Evolutionary conservation across 2,888 invertebrate species (phyloP).

Genomic region (Yponomeuta evonymella): DNA sequence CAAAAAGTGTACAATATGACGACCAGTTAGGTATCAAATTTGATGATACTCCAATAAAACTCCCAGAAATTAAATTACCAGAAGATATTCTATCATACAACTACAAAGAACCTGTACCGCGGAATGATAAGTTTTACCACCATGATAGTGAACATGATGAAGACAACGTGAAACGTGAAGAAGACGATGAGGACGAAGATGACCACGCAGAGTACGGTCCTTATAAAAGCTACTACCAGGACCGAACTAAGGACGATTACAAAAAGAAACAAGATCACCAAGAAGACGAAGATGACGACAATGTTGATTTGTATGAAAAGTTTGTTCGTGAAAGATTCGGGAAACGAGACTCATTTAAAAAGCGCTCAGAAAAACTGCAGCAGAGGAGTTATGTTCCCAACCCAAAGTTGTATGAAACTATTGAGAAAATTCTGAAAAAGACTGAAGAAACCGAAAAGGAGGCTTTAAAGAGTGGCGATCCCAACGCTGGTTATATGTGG

Average conservation of each 20-base stretch:
- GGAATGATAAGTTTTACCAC: constrained; percentile 29
- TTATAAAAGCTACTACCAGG: constrained; percentile 31
- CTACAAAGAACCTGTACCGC: constrained; percentile 37
- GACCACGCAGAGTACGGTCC: constrained; percentile 23
- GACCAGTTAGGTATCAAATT: constrained; percentile 61
- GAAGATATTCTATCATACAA: constrained; percentile 60
- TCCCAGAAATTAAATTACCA: constrained; percentile 67
- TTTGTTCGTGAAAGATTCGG: constrained; percentile 68
- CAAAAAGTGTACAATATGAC: constrained; percentile 45
- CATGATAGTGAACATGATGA: constrained; percentile 32
- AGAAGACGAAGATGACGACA: constrained; percentile 35
- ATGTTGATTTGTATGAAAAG: constrained; percentile 63
- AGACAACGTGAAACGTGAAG: constrained; percentile 17
- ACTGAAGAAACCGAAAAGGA: constrained; percentile 54
- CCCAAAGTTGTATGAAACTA: constrained; percentile 45
- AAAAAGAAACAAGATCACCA: constrained; percentile 23
- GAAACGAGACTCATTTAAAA: constrained; percentile 49
- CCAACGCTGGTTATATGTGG: constrained; percentile 71
- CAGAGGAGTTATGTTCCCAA: constrained; percentile 34
- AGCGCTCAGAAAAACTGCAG: constrained; percentile 48
- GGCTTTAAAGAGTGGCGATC: constrained; percentile 58
- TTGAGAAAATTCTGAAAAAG: constrained; percentile 57
- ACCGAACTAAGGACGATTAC: constrained; percentile 18
- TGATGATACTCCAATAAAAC: constrained; percentile 54
- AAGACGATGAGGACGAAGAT: constrained; percentile 29